Evolutionary conservation across 2,888 invertebrate genomes (phyloP), one percentile per base, ranked within the genome.

Genomic region (Antheraea yamamai): DNA sequence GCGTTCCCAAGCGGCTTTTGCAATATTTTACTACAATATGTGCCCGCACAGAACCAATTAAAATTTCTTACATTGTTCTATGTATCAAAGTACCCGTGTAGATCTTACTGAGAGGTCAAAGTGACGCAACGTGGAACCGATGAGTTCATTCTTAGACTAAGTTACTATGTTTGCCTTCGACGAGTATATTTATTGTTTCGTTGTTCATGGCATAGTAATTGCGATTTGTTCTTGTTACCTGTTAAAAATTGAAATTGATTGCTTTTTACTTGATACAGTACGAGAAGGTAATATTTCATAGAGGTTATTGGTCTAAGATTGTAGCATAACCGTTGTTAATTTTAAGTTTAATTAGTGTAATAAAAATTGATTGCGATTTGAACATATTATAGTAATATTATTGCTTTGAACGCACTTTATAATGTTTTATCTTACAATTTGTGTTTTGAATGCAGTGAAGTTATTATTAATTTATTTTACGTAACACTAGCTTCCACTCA

Each of bases 81-180:
- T 58, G 74, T 75, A 78, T 78, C 77, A 75, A 80, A 78, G 76
- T 81, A 77, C 77, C 80, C 79, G 78, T 80, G 79, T 79, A 85
- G 81, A 84, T 83, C 78, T 75, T 78, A 75, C 77, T 90, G 86
- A 91, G 86, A 91, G 91, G 91, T 82, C 88, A 83, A 84, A 85
- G 81, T 92, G 91, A 90, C 89, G 91, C 86, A 91, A 76, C 30
- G 61, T 72, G 55, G 77, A 75, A 77, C 82, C 83, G 88, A 89
- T 91, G 90, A 91, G 87, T 91, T 90, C 88, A 90, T 87, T 83
- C 83, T 81, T 81, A 83, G 79, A n/a, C 74, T 61, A 73, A 61
- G 20, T 73, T 73, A 73, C 23, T 35, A 16, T 61, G 55, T 71
- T 75, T 55, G 55, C 72, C 74, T 76, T 76, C 76, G 39, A 55